Evolutionary conservation across 2,797 vertebrate genomes (phyloP), one percentile per base, ranked within the genome.

Genomic region (Megaceryle alcyon): DNA sequence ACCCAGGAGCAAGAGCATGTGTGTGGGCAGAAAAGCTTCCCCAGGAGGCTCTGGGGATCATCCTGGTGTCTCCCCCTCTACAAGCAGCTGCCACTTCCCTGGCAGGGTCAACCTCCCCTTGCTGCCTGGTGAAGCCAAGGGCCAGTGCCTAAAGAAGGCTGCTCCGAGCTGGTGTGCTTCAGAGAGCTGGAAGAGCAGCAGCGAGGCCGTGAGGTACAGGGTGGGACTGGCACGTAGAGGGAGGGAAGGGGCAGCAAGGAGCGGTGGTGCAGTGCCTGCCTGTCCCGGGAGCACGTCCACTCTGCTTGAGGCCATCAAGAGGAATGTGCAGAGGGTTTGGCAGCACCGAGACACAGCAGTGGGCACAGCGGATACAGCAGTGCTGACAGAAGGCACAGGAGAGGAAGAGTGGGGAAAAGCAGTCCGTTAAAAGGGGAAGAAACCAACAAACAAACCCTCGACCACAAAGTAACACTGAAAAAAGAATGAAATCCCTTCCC

Each of bases 81-180:
- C 48, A 61, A 49, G 28, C 59, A 79, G 66, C 51, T 92, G 54
- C 20, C 25, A 12, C 17, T 85, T 77, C 37, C 46, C 12, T 1
- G 1, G 6, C 28, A 4, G 17, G 3, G 4, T 1, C 1, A 1
- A 61, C 15, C 39, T 19, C 41, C 29, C 22, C 5, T 1, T 8
- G n/a, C 48, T 4, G 5, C 13, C 14, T 0, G 0, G 3, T 16
- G 29, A 83, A 41, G 41, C 14, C 49, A 59, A 63, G 39, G 29
- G 43, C 21, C 1, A 0, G 9, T 7, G 14, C 25, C 68, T n/a
- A 51, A 31, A 77, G 39, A 65, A 89, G 37, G 33, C n/a, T 63
- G 37, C 44, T 60, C 53, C 0, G 2, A 61, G 75, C 22, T 43
- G 13, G 21, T 25, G 25, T 0, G 5, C 16, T 56, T 16, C 2